phyloP scores from a whole-genome alignment of 2,797 vertebrate species.

The Pangasius djambal region DNA sequence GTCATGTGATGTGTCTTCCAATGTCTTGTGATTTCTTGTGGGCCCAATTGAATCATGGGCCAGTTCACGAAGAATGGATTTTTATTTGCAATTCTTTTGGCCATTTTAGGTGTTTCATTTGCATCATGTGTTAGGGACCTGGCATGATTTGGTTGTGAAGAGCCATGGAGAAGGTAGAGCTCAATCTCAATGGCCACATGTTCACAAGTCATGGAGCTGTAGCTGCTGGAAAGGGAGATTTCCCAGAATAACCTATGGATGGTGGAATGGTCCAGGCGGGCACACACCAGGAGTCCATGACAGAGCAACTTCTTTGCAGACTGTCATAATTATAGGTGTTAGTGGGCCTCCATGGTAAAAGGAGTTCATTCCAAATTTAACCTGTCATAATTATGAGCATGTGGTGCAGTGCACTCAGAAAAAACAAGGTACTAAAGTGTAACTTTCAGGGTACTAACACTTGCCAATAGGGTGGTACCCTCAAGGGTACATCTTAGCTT shows the following conservation, averaged over 20 bases:
- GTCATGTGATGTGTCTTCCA: not conserved
- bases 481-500: not conserved
- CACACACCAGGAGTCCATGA: constrained; percentile 31
- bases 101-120: not conserved
- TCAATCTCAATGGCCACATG: no score
- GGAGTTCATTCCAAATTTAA: constrained; percentile 33
- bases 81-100: not conserved
- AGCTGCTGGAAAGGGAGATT: not conserved
- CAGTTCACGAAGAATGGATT: not conserved
- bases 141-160: not conserved
- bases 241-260: not conserved
- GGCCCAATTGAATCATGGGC: not conserved
- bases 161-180: not conserved
- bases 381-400: constrained; percentile 28
- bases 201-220: not conserved
- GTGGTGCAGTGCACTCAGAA: constrained; percentile 1
- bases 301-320: constrained; percentile 45
- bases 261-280: not conserved
- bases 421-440: constrained; percentile 3
- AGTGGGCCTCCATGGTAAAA: constrained; percentile 30
- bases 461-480: not conserved
- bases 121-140: not conserved
- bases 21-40: not conserved
- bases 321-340: constrained; percentile 45
- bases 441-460: not conserved